Conservation (phyloP, 2,888 invertebrate genomes). For the Nephrotoma guestfalica region DNA sequence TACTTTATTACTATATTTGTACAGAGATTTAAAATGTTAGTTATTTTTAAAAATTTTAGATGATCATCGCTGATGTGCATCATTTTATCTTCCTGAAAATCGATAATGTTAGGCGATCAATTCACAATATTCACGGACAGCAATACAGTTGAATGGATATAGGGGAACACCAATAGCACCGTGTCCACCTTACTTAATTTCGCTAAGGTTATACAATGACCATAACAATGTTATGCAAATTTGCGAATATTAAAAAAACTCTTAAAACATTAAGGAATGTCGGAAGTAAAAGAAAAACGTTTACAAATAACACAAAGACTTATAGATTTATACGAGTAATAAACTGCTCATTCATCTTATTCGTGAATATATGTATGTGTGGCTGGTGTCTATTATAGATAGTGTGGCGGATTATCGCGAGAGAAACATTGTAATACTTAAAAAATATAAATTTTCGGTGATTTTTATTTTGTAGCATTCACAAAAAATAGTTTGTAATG, state of each 20-base stretch:
- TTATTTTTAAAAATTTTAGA: too few species aligned
- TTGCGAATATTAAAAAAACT: background rate
- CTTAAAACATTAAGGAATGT: background rate
- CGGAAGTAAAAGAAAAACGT: background rate
- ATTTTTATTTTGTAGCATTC: background rate
- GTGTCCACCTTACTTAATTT: background rate
- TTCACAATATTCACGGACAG: background rate
- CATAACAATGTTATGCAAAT: background rate
- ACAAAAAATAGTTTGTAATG: background rate
- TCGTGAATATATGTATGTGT: background rate
- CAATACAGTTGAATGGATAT: background rate
- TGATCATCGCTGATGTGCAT: too few species aligned
- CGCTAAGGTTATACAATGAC: background rate
- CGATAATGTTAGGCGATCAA: background rate
- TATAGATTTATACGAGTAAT: background rate
- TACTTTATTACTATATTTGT: too few species aligned
- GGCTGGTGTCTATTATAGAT: too few species aligned
- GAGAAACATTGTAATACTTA: background rate
- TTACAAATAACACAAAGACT: background rate
- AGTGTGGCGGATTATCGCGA: background rate
- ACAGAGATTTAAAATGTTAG: too few species aligned
- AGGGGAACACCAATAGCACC: background rate
- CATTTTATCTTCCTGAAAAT: too few species aligned
- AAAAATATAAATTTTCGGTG: background rate
- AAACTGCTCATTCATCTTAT: background rate